phyloP scores from a whole-genome alignment of 30 jellyfish, hydroid and myxozoan species.

The Pelagia noctiluca region DNA sequence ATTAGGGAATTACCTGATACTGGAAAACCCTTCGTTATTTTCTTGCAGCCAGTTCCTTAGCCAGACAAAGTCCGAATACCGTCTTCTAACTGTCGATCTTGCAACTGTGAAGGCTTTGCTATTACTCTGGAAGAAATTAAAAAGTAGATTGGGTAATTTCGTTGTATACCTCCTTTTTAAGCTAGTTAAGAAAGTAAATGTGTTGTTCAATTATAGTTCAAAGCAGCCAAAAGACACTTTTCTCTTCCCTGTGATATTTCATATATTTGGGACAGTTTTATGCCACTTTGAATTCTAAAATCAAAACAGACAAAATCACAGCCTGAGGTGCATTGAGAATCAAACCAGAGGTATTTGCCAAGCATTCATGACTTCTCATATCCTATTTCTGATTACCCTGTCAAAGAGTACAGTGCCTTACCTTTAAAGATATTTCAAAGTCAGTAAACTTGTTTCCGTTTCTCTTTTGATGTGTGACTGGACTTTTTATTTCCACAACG shows the following conservation, averaged over 20 bases:
- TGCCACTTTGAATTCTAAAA: not conserved
- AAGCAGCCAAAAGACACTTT: no score
- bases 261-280: no score
- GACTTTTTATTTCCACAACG: constrained; percentile 76
- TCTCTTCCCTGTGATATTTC: no score
- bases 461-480: constrained; percentile 51
- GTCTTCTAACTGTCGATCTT: constrained; percentile 81
- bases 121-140: constrained; percentile 56
- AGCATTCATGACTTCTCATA: no score
- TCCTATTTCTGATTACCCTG: no score
- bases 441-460: constrained; percentile 65
- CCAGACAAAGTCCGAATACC: constrained; percentile 93
- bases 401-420: not conserved
- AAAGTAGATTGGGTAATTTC: no score
- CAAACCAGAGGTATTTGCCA: no score
- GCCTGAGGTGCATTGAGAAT: not conserved
- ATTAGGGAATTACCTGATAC: constrained; percentile 62
- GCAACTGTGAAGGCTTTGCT: constrained; percentile 87
- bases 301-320: not conserved
- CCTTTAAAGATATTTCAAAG: constrained; percentile 79
- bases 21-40: constrained; percentile 84
- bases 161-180: no score
- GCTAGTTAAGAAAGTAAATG: no score
- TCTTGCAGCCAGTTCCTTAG: constrained; percentile 78
- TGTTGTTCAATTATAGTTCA: no score